A percentile compares a stretch with the other conserved stretches of the same genome.
These are phyloP conservation scores for Oreotrochilus melanogaster DNA, from an alignment of 2,113 vertebrate species.

Conservation along the genomic window DNA sequence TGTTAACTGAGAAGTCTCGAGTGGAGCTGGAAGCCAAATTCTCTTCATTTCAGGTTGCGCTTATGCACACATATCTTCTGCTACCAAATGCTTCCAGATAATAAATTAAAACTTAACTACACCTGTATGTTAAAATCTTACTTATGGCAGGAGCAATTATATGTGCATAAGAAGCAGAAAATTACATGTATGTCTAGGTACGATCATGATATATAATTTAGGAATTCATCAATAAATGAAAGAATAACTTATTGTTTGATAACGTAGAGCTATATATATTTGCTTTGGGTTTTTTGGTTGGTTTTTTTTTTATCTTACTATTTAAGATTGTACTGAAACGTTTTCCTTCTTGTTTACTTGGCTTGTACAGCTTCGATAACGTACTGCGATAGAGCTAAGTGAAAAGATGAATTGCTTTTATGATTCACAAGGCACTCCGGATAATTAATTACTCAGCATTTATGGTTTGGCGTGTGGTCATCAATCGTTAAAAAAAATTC, in stretches of 20 bases:
- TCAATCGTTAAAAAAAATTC: slow-evolving; percentile 15
- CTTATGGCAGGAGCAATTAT: not conserved
- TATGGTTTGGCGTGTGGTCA: slow-evolving; percentile 27
- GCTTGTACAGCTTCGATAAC: not conserved
- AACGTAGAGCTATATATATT: not conserved
- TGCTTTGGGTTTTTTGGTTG: not conserved
- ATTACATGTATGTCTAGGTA: not conserved
- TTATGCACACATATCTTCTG: not conserved
- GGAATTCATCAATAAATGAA: not conserved
- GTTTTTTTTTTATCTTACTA: not conserved
- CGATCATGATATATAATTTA: not conserved
- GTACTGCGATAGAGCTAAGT: not conserved
- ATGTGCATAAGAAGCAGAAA: not conserved
- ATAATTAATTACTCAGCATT: slow-evolving; percentile 54
- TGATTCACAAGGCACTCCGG: slow-evolving; percentile 21
- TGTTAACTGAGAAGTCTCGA: not conserved
- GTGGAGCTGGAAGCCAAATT: not conserved
- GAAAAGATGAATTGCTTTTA: slow-evolving; percentile 9
- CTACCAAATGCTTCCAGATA: not conserved
- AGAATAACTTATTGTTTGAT: not conserved
- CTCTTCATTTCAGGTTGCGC: not conserved
- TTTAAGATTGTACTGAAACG: not conserved
- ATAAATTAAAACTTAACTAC: not conserved
- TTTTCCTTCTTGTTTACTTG: not conserved
- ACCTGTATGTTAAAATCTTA: not conserved